A percentile compares a stretch with the other conserved stretches of the same genome.
phyloP scores from a whole-genome alignment of 2,797 vertebrate genomes.

The Zenarchopterus dispar region DNA sequence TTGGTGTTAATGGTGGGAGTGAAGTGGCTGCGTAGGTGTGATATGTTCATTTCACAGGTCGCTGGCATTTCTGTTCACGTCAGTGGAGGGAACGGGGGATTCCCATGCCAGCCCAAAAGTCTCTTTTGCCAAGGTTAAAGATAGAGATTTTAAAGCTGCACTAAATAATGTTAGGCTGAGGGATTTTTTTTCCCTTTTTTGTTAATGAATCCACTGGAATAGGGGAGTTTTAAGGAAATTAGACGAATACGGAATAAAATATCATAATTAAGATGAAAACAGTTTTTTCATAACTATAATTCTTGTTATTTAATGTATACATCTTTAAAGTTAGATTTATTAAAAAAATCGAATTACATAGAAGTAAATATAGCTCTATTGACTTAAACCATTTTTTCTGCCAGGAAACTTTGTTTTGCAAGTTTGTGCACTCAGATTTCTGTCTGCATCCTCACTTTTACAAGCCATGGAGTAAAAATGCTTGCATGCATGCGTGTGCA shows the following conservation, averaged over 20 bases:
- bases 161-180: conserved; percentile 10
- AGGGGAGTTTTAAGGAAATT: too few relatives aligned
- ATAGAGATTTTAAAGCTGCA: conserved; percentile 27
- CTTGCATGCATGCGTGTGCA: too few relatives aligned
- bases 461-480: not conserved
- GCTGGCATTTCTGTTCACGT: conserved; percentile 47
- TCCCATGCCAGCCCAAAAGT: conserved; percentile 32
- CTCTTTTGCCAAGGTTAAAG: conserved; percentile 18
- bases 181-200: too few relatives aligned
- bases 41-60: conserved; percentile 68
- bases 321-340: not conserved
- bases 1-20: conserved; percentile 75
- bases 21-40: conserved; percentile 77
- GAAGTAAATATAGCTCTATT: not conserved
- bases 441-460: not conserved
- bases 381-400: not conserved
- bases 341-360: not conserved
- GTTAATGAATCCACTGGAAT: too few relatives aligned
- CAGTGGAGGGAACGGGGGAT: conserved; percentile 25
- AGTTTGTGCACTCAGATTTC: not conserved
- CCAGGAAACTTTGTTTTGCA: not conserved
- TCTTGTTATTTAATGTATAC: not conserved
- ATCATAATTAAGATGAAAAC: too few relatives aligned
- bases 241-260: too few relatives aligned
- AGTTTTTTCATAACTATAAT: too few relatives aligned